Evolutionary conservation across 2,888 invertebrate genomes (phyloP), one percentile per base, ranked within the genome.

Genomic region (Megamerina dolium): DNA sequence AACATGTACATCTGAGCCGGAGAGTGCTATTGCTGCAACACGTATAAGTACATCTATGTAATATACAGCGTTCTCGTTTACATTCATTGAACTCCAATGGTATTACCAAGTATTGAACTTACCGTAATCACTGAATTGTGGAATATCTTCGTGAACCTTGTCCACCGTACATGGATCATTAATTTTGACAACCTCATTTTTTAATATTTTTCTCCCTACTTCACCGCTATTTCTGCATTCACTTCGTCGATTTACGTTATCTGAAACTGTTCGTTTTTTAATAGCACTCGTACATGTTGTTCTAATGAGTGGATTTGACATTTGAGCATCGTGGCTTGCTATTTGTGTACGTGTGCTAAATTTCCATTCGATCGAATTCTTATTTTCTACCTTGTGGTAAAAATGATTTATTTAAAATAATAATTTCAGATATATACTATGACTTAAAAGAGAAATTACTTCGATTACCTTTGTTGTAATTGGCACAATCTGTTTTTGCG

Each of bases 1-100:
- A 85, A 95, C 90, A 71, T 93, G 91, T 10, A 96, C 87, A 69
- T 96, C 95, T 0, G 87, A 86, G 3, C 94, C 95, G 66, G 95
- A 94, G 55, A 96, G 90, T 12, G 94, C 95, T 38, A 95, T 89
- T 45, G 85, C 82, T 60, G 83, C 83, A 81, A 94, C 91, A 12
- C 57, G 51, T 32, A 66, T 45, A 2, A 64, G 52, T 4, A 61
- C 92, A 78, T 94, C 92, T 69, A 37, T 27, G 50, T 18, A 23
- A 8, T 6, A 6, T 10, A n/a, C 13, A n/a, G n/a, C n/a, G n/a
- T n/a, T n/a, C n/a, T n/a, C n/a, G n/a, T n/a, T n/a, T n/a, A n/a
- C n/a, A n/a, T n/a, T n/a, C n/a, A n/a, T n/a, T n/a, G n/a, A n/a
- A n/a, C n/a, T n/a, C n/a, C n/a, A n/a, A n/a, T n/a, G n/a, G n/a